A percentile compares a stretch with the other conserved stretches of the same genome.
Conservation (phyloP, 92 coral and sea anemone species). For the Desmophyllum pertusum region DNA sequence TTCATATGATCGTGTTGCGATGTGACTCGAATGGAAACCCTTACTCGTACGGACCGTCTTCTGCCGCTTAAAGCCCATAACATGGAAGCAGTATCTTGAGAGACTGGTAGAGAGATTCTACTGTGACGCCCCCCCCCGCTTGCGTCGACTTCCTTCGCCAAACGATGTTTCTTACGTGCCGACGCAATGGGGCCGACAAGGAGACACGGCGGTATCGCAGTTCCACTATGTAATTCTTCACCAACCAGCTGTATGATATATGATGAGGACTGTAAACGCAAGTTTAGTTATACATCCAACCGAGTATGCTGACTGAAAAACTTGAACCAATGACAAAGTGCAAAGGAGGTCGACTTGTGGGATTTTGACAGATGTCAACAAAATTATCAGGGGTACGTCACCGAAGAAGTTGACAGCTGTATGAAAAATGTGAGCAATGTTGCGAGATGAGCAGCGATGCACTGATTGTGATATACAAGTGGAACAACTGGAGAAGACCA, state of each 20-base stretch:
- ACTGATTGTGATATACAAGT: slow-evolving; percentile 89
- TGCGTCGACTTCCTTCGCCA: slow-evolving; percentile 81
- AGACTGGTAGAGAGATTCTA: slow-evolving; percentile 35
- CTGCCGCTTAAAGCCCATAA: slow-evolving; percentile 52
- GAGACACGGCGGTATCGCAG: slow-evolving; percentile 92
- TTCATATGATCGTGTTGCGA: slow-evolving; percentile 65
- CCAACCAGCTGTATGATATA: slow-evolving; percentile 78
- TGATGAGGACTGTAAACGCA: slow-evolving; percentile 65
- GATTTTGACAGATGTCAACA: slow-evolving; percentile 26
- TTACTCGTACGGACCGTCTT: slow-evolving; percentile 66
- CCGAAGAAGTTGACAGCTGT: slow-evolving; percentile 45
- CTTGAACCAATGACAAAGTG: slow-evolving; percentile 51
- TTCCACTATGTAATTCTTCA: slow-evolving; percentile 81
- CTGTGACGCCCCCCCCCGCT: too few species aligned
- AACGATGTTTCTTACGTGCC: slow-evolving; percentile 77
- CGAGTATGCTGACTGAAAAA: slow-evolving; percentile 50
- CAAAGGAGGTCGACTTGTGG: slow-evolving; percentile 41
- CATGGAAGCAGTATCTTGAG: slow-evolving; percentile 51
- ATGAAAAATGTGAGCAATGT: slow-evolving; percentile 50
- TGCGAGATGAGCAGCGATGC: slow-evolving; percentile 86
- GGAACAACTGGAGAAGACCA: slow-evolving; percentile 94
- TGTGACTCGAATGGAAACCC: slow-evolving; percentile 69
- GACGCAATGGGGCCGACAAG: slow-evolving; percentile 88
- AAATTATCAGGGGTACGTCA: neutral
- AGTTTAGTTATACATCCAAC: slow-evolving; percentile 59